Conservation (phyloP, 2,888 invertebrate species). For the Gastracanthus pulcherrimus region DNA sequence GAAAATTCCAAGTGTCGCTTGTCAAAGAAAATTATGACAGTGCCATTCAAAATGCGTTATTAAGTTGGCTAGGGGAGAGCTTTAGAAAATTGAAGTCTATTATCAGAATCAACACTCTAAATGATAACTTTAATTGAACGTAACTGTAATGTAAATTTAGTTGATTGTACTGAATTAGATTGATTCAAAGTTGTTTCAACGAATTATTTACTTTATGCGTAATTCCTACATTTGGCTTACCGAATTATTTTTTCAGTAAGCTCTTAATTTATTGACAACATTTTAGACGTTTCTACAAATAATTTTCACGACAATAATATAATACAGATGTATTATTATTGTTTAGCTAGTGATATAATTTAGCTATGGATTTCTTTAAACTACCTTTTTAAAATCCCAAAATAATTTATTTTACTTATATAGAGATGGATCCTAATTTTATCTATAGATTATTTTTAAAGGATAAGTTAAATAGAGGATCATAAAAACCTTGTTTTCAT, state of each 20-base stretch:
- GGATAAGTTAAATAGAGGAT: too few species aligned
- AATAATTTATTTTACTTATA: too few species aligned
- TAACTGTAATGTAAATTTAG: constrained; percentile 20
- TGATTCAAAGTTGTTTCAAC: constrained; percentile 16
- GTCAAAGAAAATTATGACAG: background rate
- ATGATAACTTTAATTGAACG: constrained; percentile 27
- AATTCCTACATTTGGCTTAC: too few species aligned
- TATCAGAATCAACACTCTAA: constrained; percentile 27
- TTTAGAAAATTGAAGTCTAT: constrained; percentile 37
- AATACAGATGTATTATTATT: too few species aligned
- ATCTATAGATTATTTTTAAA: too few species aligned
- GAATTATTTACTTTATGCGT: constrained; percentile 13
- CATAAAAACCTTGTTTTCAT: too few species aligned
- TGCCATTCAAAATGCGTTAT: background rate
- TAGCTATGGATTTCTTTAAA: too few species aligned
- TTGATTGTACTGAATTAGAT: constrained; percentile 19
- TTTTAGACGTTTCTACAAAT: too few species aligned
- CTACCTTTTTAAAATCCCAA: too few species aligned
- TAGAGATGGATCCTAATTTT: too few species aligned
- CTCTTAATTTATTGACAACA: background rate
- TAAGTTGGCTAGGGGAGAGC: constrained; percentile 5
- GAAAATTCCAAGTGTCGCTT: constrained; percentile 1
- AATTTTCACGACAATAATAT: too few species aligned
- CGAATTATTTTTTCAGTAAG: background rate
- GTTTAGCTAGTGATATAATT: too few species aligned